Base-by-base conservation (phyloP, 2,113 vertebrate species). In the Lathamus discolor region DNA sequence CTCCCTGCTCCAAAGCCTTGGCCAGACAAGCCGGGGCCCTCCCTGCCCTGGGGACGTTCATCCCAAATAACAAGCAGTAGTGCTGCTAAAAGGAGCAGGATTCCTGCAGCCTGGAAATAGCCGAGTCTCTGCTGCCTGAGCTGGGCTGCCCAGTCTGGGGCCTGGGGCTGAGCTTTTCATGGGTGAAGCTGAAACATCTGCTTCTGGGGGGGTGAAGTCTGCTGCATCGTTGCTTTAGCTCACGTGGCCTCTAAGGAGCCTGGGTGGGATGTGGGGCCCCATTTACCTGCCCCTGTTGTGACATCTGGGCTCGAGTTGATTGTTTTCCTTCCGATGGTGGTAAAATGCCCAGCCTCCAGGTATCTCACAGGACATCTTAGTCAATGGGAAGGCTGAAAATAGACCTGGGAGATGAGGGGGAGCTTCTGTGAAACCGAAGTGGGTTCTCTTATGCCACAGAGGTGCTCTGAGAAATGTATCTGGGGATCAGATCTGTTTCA, bases 1-100 rank as follows among this genome's bases (percentile, higher is more conserved):
- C 63, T 95, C 90, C 70, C 69, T 84, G n/a, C 82, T 68, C 86
- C 93, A 64, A 17, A 95, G 79, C 83, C 86, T 94, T 91, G 95
- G 96, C 95, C 95, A 92, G 91, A 86, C 86, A 35, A 73, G 2
- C 59, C 0, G 61, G 91, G 95, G 76, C 93, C 92, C 81, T 54
- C 92, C 93, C 62, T 85, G 94, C 95, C 92, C 91, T 77, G 83
- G 92, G 92, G 93, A 93, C 29, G 2, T 76, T 74, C 39, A 89
- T 79, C 80, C 93, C 93, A 59, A 23, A 83, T 90, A 48, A 20
- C 1, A 33, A 93, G 73, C 95, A 95, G 93, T 76, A 64, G 27
- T 8, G 82, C 85, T 96, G 96, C 92, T 88, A 27, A 93, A 94
- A 35, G 0, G 27, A 90, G 90, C 54, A 7, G 1, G 11, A 17